phyloP scores from a whole-genome alignment of 2,113 vertebrate genomes.

The Aix galericulata region DNA sequence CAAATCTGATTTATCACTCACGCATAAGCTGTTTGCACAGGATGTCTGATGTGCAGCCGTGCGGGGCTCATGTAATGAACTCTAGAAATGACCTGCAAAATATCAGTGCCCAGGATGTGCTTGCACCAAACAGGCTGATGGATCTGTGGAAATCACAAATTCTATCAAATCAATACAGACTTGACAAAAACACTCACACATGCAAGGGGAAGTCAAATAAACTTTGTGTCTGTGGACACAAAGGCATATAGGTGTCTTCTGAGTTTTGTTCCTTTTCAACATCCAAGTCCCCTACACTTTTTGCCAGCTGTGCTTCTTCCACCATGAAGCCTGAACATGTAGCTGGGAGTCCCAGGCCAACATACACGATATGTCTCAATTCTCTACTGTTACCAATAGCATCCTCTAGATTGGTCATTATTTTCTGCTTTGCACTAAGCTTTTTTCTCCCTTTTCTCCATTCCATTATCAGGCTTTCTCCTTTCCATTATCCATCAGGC shows the following conservation, averaged over 20 bases:
- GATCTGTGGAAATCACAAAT: not conserved
- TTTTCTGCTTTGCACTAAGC: not conserved
- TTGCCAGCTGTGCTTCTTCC: not conserved
- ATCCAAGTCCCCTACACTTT: not conserved
- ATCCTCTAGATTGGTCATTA: not conserved
- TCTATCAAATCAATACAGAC: not conserved
- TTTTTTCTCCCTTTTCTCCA: not conserved
- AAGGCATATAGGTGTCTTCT: not conserved
- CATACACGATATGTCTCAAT: not conserved
- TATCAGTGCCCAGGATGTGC: not conserved
- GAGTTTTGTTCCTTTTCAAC: not conserved
- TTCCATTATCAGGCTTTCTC: not conserved
- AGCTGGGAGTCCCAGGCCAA: not conserved
- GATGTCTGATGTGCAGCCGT: not conserved
- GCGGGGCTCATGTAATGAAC: not conserved
- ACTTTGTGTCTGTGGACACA: accelerated
- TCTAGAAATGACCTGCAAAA: not conserved
- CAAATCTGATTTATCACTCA: not conserved
- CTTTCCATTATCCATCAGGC: accelerated
- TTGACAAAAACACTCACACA: not conserved
- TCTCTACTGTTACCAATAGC: not conserved
- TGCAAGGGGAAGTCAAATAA: not conserved
- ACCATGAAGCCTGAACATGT: not conserved
- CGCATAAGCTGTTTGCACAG: not conserved
- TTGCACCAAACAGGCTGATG: too few relatives aligned